A percentile compares a stretch with the other conserved stretches of the same genome.
Evolutionary conservation across 2,888 invertebrate species (phyloP).

Genomic region (Metellina segmentata): DNA sequence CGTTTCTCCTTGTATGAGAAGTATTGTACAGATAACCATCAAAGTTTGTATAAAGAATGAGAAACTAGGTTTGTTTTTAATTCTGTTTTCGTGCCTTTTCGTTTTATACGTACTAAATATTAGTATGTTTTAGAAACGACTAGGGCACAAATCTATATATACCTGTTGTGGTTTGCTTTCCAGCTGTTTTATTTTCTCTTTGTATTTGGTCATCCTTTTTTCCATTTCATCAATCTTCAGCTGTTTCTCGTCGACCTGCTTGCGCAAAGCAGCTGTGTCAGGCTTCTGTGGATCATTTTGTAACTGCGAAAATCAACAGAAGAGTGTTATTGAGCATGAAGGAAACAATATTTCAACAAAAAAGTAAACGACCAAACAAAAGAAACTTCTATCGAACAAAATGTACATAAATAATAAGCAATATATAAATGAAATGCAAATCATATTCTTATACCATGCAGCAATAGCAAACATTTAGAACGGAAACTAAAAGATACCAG

Average conservation of each 20-base stretch:
- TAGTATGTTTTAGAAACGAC: too few species aligned
- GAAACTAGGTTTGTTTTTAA: not conserved
- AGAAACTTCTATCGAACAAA: not conserved
- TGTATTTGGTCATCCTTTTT: conserved; percentile 92
- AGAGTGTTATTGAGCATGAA: not conserved
- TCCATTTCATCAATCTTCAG: conserved; percentile 90
- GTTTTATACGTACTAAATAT: too few species aligned
- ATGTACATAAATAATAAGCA: not conserved
- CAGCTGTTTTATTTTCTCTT: conserved; percentile 95
- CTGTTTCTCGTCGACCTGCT: conserved; percentile 89
- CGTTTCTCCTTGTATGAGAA: too few species aligned
- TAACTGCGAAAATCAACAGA: not conserved
- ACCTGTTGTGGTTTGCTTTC: conserved; percentile 87
- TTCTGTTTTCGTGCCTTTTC: not conserved
- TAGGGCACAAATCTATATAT: conserved; percentile 2
- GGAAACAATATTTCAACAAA: not conserved
- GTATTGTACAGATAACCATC: too few species aligned
- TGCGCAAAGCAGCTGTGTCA: conserved; percentile 77
- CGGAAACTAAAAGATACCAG: not conserved
- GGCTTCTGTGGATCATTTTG: conserved; percentile 57
- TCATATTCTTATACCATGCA: not conserved
- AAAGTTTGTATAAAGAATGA: not conserved
- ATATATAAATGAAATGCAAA: not conserved
- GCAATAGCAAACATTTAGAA: not conserved
- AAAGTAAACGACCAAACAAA: not conserved